A percentile compares a stretch with the other conserved stretches of the same genome.
phyloP scores from a whole-genome alignment of 2,888 invertebrate genomes.

The Chaetogeoica ovagalla region DNA sequence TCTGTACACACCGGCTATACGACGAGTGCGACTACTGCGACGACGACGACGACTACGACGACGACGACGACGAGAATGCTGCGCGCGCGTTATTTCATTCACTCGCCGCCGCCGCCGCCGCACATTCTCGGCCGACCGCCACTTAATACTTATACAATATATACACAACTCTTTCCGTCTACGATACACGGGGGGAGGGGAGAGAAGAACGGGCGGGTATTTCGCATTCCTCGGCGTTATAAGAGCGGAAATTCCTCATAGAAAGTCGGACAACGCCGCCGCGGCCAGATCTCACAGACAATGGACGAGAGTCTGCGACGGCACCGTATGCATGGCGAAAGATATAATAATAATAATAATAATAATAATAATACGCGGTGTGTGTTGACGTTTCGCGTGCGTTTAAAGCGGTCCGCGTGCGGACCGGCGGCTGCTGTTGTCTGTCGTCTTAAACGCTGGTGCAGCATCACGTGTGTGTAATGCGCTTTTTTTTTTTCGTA shows the following conservation, averaged over 20 bases:
- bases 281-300: neutral
- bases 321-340: neutral
- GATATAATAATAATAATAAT: too few species aligned
- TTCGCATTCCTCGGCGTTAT: conserved; percentile 47
- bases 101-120: conserved; percentile 9
- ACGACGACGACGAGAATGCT: conserved; percentile 20
- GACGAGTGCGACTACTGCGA: neutral
- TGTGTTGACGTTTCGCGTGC: neutral
- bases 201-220: neutral
- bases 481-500: neutral
- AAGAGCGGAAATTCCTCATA: conserved; percentile 49
- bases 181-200: neutral
- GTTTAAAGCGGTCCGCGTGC: neutral
- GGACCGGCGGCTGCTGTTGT: neutral
- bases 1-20: too few species aligned
- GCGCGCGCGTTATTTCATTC: conserved; percentile 43
- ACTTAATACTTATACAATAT: neutral
- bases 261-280: conserved; percentile 42
- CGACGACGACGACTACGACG: neutral
- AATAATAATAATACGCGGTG: too few species aligned
- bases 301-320: conserved; percentile 36
- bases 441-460: neutral
- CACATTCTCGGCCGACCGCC: neutral
- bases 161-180: neutral
- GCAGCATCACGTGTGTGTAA: too few species aligned